phyloP scores from a whole-genome alignment of 2,888 invertebrate genomes.

The Furcula furcula region DNA sequence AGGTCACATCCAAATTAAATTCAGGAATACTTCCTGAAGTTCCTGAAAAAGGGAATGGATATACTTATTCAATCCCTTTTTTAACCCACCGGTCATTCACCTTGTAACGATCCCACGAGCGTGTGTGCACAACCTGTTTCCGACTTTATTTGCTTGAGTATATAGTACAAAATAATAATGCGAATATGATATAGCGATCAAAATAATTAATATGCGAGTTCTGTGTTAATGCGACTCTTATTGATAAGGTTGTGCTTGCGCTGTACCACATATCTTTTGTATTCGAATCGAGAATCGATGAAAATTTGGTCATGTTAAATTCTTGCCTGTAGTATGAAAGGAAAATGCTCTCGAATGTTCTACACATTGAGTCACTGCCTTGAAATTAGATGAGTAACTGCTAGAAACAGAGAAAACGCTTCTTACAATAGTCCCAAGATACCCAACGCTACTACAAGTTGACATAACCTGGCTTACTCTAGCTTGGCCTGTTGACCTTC shows the following conservation, averaged over 20 bases:
- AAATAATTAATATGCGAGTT: slow-evolving; percentile 36
- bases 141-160: slow-evolving; percentile 52
- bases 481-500: too few species aligned
- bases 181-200: slow-evolving; percentile 39
- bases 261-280: slow-evolving; percentile 60
- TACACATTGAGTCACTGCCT: slow-evolving; percentile 42
- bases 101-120: too few species aligned
- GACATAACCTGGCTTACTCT: too few species aligned
- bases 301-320: slow-evolving; percentile 33
- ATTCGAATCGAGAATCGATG: slow-evolving; percentile 30
- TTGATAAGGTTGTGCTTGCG: slow-evolving; percentile 59
- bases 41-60: too few species aligned
- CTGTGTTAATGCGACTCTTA: slow-evolving; percentile 17
- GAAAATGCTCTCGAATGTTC: slow-evolving; percentile 45
- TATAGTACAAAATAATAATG: slow-evolving; percentile 67
- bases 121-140: background rate
- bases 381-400: too few species aligned
- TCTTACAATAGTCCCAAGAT: too few species aligned
- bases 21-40: too few species aligned
- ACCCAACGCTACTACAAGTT: too few species aligned
- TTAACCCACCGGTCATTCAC: too few species aligned
- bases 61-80: too few species aligned
- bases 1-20: too few species aligned
- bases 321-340: slow-evolving; percentile 48
- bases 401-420: too few species aligned